phyloP scores from a whole-genome alignment of 2,797 vertebrate genomes.

The Staurois parvus region DNA sequence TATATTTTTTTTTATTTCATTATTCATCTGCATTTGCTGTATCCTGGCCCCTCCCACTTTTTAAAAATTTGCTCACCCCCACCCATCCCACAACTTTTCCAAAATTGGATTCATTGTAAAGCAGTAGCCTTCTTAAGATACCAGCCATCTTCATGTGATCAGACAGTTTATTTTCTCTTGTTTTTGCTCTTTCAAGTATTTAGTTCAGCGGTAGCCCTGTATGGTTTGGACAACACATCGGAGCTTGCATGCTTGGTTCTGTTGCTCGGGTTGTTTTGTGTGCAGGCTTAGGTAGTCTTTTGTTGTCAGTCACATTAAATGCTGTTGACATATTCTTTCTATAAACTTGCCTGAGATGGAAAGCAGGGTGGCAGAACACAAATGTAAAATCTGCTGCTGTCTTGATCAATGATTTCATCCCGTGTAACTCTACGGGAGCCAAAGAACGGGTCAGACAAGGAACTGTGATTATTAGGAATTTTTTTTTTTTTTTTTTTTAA shows the following conservation, averaged over 20 bases:
- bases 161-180: not conserved
- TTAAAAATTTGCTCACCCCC: no score
- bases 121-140: no score
- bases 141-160: not conserved
- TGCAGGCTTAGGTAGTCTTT: not conserved
- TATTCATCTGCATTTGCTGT: no score
- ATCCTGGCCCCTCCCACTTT: no score
- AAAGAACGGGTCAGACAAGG: not conserved
- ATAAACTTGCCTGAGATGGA: slow-evolving; percentile 1
- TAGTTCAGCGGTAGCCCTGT: not conserved
- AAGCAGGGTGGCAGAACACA: slow-evolving; percentile 11
- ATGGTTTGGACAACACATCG: slow-evolving; percentile 21
- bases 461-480: not conserved
- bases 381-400: slow-evolving; percentile 18
- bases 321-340: slow-evolving; percentile 5
- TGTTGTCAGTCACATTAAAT: slow-evolving; percentile 21
- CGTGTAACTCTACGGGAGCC: not conserved
- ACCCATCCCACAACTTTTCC: no score
- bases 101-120: no score
- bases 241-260: not conserved
- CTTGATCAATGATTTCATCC: slow-evolving; percentile 28
- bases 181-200: not conserved
- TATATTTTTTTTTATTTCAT: no score
- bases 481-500: not conserved
- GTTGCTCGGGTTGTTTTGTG: slow-evolving; percentile 4